A percentile compares a stretch with the other conserved stretches of the same genome.
phyloP scores from a whole-genome alignment of 2,888 invertebrate species.

The Lasioglossum vierecki region DNA sequence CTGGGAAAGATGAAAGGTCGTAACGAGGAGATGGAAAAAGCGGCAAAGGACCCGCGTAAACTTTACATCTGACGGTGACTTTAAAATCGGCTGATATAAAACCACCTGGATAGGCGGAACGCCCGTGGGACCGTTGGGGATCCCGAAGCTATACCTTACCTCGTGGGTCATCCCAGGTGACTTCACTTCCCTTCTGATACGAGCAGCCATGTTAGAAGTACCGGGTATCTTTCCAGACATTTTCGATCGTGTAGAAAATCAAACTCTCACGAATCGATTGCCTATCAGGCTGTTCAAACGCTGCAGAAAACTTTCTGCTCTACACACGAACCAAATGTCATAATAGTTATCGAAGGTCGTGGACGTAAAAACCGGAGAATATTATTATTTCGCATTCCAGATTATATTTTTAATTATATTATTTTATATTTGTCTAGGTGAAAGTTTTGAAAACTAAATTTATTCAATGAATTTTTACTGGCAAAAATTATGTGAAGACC shows the following conservation, averaged over 20 bases:
- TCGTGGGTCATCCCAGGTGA: conserved; percentile 62
- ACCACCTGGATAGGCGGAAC: conserved; percentile 72
- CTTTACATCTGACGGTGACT: conserved; percentile 74
- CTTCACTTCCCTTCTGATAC: conserved; percentile 58
- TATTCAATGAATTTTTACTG: no score
- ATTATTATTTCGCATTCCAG: background rate
- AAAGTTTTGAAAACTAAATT: no score
- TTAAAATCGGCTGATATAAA: conserved; percentile 76
- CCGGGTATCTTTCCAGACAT: conserved; percentile 11
- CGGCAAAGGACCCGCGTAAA: conserved; percentile 60
- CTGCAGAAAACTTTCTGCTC: background rate
- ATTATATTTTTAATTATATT: no score
- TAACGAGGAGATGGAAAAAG: conserved; percentile 29
- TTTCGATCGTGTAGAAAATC: conserved; percentile 67
- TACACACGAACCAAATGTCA: background rate
- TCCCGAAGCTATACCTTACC: conserved; percentile 50
- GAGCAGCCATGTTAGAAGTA: conserved; percentile 39
- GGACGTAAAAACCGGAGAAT: background rate
- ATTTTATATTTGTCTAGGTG: no score
- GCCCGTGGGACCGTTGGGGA: conserved; percentile 69
- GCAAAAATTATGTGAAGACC: no score
- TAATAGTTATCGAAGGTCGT: background rate
- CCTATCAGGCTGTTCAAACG: background rate
- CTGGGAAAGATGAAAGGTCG: background rate
- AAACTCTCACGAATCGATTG: conserved; percentile 39